Conservation (phyloP, 2,113 vertebrate species). For the Machaerirhynchus nigripectus region DNA sequence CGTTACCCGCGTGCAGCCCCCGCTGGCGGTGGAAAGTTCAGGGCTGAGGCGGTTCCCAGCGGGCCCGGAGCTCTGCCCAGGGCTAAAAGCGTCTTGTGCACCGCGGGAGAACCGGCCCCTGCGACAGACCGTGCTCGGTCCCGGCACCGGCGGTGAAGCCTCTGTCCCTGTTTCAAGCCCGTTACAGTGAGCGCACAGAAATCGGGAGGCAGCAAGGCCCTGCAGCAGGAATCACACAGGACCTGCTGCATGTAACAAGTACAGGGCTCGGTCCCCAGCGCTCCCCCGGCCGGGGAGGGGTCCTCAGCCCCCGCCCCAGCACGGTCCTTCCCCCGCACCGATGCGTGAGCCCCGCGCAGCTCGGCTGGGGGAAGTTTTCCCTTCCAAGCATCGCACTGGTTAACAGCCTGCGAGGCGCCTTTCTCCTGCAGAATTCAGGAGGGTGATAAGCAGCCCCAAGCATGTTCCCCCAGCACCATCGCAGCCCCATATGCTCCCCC, state of each 20-base stretch:
- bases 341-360: background rate
- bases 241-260: background rate
- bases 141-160: background rate
- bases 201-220: accelerated
- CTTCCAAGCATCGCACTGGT: background rate
- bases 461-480: accelerated
- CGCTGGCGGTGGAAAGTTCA: accelerated
- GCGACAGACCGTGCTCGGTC: accelerated
- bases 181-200: accelerated
- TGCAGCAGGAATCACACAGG: background rate
- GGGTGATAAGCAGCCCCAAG: background rate
- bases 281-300: background rate
- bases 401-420: background rate
- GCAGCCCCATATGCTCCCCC: accelerated
- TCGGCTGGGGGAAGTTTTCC: background rate
- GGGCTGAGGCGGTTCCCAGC: accelerated
- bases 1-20: background rate
- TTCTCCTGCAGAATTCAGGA: background rate
- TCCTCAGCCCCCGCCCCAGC: background rate
- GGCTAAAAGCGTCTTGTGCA: background rate
- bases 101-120: background rate
- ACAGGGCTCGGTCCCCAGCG: background rate
- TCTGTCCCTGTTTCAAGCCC: accelerated
- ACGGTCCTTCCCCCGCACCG: accelerated
- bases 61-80: background rate